A percentile compares a stretch with the other conserved stretches of the same genome.
Conservation (phyloP, 1,140 invertebrate genomes). For the Platyura marginata region DNA sequence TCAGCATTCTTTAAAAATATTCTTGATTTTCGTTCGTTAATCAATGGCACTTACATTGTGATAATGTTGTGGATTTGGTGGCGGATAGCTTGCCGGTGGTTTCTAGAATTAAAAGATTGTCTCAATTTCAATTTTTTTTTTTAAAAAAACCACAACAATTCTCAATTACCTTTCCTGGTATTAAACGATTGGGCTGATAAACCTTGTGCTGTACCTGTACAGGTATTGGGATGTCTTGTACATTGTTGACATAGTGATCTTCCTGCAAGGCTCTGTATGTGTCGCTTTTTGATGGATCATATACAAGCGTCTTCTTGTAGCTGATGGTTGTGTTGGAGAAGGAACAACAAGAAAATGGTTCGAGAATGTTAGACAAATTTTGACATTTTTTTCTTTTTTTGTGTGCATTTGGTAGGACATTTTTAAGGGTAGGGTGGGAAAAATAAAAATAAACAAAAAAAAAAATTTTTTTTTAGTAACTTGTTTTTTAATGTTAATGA, state of each 20-base stretch:
- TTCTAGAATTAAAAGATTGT: no score
- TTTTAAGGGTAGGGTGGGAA: neutral
- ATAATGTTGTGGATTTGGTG: constrained; percentile 1
- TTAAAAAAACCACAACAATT: neutral
- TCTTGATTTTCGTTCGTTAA: no score
- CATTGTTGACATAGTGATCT: constrained; percentile 33
- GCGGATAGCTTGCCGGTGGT: neutral
- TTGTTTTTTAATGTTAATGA: no score
- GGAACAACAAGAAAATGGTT: neutral
- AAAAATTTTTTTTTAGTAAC: no score
- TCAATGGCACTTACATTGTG: constrained; percentile 1
- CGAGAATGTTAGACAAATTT: neutral
- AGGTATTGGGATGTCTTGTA: constrained; percentile 40
- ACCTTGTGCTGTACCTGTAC: constrained; percentile 50
- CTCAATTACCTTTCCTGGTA: constrained; percentile 31
- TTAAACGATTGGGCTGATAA: constrained; percentile 41
- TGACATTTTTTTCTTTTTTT: constrained; percentile 1
- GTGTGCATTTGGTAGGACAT: neutral
- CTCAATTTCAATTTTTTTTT: no score
- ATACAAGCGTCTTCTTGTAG: constrained; percentile 50
- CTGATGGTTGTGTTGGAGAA: constrained; percentile 9
- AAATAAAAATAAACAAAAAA: no score
- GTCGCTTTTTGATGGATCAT: constrained; percentile 68
- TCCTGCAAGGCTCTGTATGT: constrained; percentile 69
- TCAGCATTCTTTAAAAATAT: no score